Conservation (phyloP, 1,140 invertebrate genomes). For the Panagrolaimus sp. region DNA sequence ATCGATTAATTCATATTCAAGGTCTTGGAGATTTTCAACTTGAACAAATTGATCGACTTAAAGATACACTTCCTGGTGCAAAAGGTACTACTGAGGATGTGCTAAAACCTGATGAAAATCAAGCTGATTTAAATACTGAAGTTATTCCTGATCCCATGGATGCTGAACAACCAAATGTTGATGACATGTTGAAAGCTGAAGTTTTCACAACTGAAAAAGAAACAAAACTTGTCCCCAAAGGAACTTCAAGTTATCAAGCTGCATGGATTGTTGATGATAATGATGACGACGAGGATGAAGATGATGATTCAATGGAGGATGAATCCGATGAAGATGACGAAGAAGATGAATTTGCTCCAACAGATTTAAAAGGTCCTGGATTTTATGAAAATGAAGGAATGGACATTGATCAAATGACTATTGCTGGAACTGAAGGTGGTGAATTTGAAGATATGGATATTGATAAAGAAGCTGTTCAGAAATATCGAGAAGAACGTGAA, state of each 20-base stretch:
- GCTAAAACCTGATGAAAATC: slow-evolving; percentile 3
- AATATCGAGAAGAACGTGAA: slow-evolving; percentile 69
- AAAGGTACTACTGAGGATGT: not conserved
- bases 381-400: slow-evolving; percentile 42
- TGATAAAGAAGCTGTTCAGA: slow-evolving; percentile 56
- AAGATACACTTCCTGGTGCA: slow-evolving; percentile 66
- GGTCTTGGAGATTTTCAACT: slow-evolving; percentile 88
- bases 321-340: slow-evolving; percentile 30
- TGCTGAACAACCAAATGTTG: slow-evolving; percentile 91
- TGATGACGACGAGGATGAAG: slow-evolving; percentile 30
- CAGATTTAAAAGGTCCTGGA: slow-evolving; percentile 18
- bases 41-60: slow-evolving; percentile 70
- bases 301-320: slow-evolving; percentile 27
- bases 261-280: slow-evolving; percentile 81
- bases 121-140: slow-evolving; percentile 20
- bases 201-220: slow-evolving; percentile 62
- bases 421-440: slow-evolving; percentile 18
- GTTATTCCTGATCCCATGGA: slow-evolving; percentile 83
- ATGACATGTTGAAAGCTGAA: slow-evolving; percentile 67
- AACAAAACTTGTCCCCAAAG: slow-evolving; percentile 79
- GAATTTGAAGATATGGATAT: slow-evolving; percentile 24
- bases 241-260: slow-evolving; percentile 91
- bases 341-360: slow-evolving; percentile 22
- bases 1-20: slow-evolving; percentile 79
- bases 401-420: slow-evolving; percentile 22